A percentile compares a stretch with the other conserved stretches of the same genome.
These are phyloP conservation scores for Lasioglossum vierecki DNA, from an alignment of 2,888 invertebrate species.

Conservation along the genomic window DNA sequence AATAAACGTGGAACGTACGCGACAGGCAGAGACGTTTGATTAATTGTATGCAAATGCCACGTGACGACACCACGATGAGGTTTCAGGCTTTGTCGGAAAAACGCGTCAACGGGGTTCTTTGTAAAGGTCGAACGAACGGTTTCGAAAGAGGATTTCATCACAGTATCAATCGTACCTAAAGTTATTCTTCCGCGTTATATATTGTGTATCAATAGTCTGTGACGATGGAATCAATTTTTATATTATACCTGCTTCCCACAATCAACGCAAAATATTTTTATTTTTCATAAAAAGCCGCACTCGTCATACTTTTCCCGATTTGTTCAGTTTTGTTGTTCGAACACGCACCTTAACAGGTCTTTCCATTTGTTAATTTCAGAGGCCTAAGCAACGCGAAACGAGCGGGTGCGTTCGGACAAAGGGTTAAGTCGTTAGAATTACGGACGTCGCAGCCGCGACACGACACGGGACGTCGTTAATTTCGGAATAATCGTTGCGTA, in stretches of 20 bases:
- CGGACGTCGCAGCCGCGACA: slow-evolving; percentile 44
- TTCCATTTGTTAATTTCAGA: not conserved
- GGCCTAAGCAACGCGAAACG: slow-evolving; percentile 32
- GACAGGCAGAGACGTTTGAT: slow-evolving; percentile 39
- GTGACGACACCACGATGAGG: slow-evolving; percentile 56
- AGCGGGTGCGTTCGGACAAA: slow-evolving; percentile 34
- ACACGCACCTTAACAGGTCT: too few species aligned
- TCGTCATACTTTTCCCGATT: not conserved
- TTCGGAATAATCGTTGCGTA: slow-evolving; percentile 71
- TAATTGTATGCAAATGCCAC: slow-evolving; percentile 68
- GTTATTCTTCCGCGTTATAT: slow-evolving; percentile 44
- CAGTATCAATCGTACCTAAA: slow-evolving; percentile 24
- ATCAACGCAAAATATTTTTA: too few species aligned
- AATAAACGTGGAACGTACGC: not conserved
- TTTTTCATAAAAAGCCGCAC: too few species aligned
- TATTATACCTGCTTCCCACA: too few species aligned
- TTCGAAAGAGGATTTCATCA: slow-evolving; percentile 63
- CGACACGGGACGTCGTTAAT: slow-evolving; percentile 72
- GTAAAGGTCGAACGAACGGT: slow-evolving; percentile 33
- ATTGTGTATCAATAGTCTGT: slow-evolving; percentile 16
- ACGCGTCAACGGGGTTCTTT: slow-evolving; percentile 10
- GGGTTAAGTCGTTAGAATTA: slow-evolving; percentile 73
- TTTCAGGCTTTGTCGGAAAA: slow-evolving; percentile 60
- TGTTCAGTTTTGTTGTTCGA: too few species aligned
- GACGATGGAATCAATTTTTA: not conserved